Evolutionary conservation across 2,797 vertebrate genomes (phyloP).

Genomic region (Hapalemur alaotrensis): DNA sequence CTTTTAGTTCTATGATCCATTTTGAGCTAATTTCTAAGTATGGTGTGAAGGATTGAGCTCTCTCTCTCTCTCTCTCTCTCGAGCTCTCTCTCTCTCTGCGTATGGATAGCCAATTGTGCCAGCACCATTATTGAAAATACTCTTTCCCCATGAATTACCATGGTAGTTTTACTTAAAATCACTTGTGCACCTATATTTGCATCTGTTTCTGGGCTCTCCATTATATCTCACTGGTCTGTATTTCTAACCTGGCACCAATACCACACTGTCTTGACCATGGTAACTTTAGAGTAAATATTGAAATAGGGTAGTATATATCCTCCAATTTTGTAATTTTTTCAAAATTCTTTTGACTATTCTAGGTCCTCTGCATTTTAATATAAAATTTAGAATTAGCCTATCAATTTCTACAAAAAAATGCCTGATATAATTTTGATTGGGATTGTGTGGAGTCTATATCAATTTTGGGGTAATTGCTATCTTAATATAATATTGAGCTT

Average conservation of each 20-base stretch:
- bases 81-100: not conserved
- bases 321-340: not conserved
- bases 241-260: not conserved
- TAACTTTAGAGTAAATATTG: not conserved
- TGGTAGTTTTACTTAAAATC: not conserved
- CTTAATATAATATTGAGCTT: not conserved
- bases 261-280: not conserved
- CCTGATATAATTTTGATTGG: not conserved
- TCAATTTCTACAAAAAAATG: not conserved
- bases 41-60: not conserved
- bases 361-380: not conserved
- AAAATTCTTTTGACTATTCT: not conserved
- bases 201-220: not conserved
- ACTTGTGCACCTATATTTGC: not conserved
- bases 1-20: not conserved
- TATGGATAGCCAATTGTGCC: not conserved
- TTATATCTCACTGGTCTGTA: not conserved
- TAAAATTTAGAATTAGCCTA: not conserved
- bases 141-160: not conserved
- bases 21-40: not conserved
- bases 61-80: not conserved
- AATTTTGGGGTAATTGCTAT: not conserved
- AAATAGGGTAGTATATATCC: not conserved
- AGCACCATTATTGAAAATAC: not conserved
- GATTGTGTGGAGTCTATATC: not conserved